These are phyloP conservation scores for Aphelenchoides avenae DNA, from an alignment of 1,140 invertebrate genomes.

Conservation along the genomic window DNA sequence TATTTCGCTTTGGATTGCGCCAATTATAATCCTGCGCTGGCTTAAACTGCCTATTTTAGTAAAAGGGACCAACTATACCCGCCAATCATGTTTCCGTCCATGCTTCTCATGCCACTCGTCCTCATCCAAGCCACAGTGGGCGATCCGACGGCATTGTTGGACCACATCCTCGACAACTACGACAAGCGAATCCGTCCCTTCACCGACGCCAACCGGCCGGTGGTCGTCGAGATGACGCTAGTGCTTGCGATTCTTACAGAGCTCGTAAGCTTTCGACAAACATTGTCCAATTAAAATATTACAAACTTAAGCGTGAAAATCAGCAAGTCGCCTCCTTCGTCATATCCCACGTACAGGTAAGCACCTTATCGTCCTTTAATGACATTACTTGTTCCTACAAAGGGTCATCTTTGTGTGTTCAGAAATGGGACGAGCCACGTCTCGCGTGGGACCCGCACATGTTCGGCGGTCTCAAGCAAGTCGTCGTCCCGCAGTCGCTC, in stretches of 20 bases:
- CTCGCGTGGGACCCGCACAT: slow-evolving; percentile 32
- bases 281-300: background rate
- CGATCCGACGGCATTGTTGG: slow-evolving; percentile 28
- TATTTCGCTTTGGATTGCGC: no score
- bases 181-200: slow-evolving; percentile 48
- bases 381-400: background rate
- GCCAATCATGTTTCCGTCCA: no score
- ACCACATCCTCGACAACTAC: slow-evolving; percentile 33
- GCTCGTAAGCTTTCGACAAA: slow-evolving; percentile 19
- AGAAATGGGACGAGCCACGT: slow-evolving; percentile 42
- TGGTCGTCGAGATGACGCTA: slow-evolving; percentile 45
- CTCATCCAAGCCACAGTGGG: no score
- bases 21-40: no score
- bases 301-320: slow-evolving; percentile 37
- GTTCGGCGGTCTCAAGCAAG: slow-evolving; percentile 29
- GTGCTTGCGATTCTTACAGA: slow-evolving; percentile 52
- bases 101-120: no score
- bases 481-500: slow-evolving; percentile 39
- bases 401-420: slow-evolving; percentile 10
- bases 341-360: slow-evolving; percentile 41
- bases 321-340: slow-evolving; percentile 48
- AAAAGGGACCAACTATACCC: no score
- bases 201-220: slow-evolving; percentile 34
- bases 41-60: no score
- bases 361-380: background rate